Evolutionary conservation across 2,113 vertebrate species (phyloP).

Genomic region (Nematolebias whitei): DNA sequence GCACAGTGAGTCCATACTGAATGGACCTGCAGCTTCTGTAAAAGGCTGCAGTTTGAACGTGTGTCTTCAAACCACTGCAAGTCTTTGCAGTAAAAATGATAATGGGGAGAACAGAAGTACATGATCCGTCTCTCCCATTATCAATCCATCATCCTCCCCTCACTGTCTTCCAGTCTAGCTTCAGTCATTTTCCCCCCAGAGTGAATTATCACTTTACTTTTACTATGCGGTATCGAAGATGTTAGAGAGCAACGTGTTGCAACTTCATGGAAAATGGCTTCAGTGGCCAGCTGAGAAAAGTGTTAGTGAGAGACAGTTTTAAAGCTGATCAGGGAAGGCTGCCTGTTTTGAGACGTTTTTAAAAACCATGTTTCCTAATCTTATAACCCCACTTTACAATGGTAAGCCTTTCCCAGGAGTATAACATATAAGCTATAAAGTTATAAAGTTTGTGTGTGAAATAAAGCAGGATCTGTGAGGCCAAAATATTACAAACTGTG

Average conservation of each 20-base stretch:
- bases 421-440: slow-evolving; percentile 15
- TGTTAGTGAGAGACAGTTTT: slow-evolving; percentile 45
- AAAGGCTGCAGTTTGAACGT: slow-evolving; percentile 30
- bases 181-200: slow-evolving; percentile 45
- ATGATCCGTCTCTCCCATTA: slow-evolving; percentile 55
- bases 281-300: slow-evolving; percentile 41
- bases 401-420: slow-evolving; percentile 23
- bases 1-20: slow-evolving; percentile 29
- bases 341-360: slow-evolving; percentile 36
- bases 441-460: slow-evolving; percentile 26
- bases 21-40: slow-evolving; percentile 47
- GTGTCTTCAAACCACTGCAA: slow-evolving; percentile 14
- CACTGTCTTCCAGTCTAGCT: slow-evolving; percentile 57
- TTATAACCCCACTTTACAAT: slow-evolving; percentile 22
- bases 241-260: slow-evolving; percentile 33
- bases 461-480: slow-evolving; percentile 9
- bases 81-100: slow-evolving; percentile 52
- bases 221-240: slow-evolving; percentile 41
- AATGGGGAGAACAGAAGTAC: slow-evolving; percentile 66
- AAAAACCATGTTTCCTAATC: slow-evolving; percentile 55
- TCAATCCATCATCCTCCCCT: slow-evolving; percentile 67
- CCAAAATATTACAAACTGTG: not conserved
- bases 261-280: slow-evolving; percentile 54
- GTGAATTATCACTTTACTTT: slow-evolving; percentile 63
- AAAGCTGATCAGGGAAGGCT: slow-evolving; percentile 43